Conservation (phyloP, 2,797 vertebrate species). For the Synaphobranchus kaupii region DNA sequence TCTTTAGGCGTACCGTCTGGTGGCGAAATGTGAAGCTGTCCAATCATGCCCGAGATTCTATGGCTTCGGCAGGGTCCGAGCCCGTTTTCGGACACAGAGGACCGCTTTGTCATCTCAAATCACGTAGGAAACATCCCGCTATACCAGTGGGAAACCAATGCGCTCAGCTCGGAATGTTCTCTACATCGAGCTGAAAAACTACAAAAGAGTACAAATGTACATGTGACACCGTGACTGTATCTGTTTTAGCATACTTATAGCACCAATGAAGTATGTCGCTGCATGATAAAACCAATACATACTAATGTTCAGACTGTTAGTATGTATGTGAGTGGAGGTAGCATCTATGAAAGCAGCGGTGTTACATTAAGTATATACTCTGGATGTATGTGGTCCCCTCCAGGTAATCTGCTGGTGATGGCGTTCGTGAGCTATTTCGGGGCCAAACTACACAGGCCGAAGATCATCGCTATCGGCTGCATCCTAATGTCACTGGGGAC, state of each 20-base stretch:
- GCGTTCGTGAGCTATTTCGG: constrained; percentile 79
- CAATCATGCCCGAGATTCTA: background rate
- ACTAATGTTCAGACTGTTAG: background rate
- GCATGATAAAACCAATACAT: background rate
- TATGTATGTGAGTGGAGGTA: background rate
- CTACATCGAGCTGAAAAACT: background rate
- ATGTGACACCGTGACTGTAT: no score
- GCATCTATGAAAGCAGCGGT: background rate
- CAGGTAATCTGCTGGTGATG: constrained; percentile 78
- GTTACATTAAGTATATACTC: background rate
- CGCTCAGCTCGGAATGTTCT: background rate
- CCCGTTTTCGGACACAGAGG: background rate
- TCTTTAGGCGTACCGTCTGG: background rate
- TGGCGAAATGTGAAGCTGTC: background rate
- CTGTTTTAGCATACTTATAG: background rate
- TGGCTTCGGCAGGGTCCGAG: background rate
- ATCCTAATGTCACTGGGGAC: constrained; percentile 76
- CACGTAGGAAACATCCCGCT: no score
- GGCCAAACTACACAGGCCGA: constrained; percentile 75
- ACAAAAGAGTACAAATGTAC: no score
- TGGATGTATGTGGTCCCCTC: background rate
- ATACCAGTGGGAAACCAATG: no score
- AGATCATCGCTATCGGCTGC: constrained; percentile 73
- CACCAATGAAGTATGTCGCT: background rate
- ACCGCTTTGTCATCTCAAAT: background rate